A percentile compares a stretch with the other conserved stretches of the same genome.
Evolutionary conservation across 2,888 invertebrate species (phyloP).

Genomic region (Enchytraeus crypticus): DNA sequence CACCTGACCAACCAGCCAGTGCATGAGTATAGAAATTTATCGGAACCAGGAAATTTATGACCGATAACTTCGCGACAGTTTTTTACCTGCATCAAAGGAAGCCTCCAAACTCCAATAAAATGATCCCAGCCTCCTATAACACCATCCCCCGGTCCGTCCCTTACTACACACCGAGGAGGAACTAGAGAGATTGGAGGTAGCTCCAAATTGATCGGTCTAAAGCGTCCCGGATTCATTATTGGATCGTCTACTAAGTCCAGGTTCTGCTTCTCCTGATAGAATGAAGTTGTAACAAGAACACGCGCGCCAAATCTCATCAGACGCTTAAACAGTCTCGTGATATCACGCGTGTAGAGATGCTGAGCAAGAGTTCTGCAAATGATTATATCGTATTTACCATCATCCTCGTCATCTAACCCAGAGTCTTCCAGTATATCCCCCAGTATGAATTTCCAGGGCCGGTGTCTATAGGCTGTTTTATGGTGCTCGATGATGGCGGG

Average conservation of each 20-base stretch:
- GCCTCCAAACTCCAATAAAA: slow-evolving; percentile 23
- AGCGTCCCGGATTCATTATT: slow-evolving; percentile 25
- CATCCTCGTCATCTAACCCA: not conserved
- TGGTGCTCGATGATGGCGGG: slow-evolving; percentile 25
- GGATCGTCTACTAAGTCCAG: slow-evolving; percentile 13
- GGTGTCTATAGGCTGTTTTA: slow-evolving; percentile 8
- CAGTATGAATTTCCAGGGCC: slow-evolving; percentile 16
- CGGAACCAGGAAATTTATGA: not conserved
- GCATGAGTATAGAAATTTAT: slow-evolving; percentile 4
- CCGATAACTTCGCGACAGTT: slow-evolving; percentile 7
- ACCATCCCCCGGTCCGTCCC: slow-evolving; percentile 23
- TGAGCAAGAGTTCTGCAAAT: slow-evolving; percentile 25
- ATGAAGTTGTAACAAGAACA: slow-evolving; percentile 24
- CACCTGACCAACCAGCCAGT: too few relatives aligned
- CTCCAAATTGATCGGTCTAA: slow-evolving; percentile 24
- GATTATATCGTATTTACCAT: slow-evolving; percentile 21
- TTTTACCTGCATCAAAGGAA: slow-evolving; percentile 18
- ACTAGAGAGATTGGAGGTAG: slow-evolving; percentile 22
- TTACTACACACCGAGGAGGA: slow-evolving; percentile 21
- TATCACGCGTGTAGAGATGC: slow-evolving; percentile 23
- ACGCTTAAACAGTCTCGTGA: slow-evolving; percentile 11
- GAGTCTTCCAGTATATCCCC: slow-evolving; percentile 17
- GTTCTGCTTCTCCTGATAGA: slow-evolving; percentile 11
- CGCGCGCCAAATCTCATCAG: slow-evolving; percentile 18
- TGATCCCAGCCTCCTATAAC: slow-evolving; percentile 23